These are phyloP conservation scores for Rafetus swinhoei DNA, from an alignment of 2,113 vertebrate genomes.

Conservation along the genomic window DNA sequence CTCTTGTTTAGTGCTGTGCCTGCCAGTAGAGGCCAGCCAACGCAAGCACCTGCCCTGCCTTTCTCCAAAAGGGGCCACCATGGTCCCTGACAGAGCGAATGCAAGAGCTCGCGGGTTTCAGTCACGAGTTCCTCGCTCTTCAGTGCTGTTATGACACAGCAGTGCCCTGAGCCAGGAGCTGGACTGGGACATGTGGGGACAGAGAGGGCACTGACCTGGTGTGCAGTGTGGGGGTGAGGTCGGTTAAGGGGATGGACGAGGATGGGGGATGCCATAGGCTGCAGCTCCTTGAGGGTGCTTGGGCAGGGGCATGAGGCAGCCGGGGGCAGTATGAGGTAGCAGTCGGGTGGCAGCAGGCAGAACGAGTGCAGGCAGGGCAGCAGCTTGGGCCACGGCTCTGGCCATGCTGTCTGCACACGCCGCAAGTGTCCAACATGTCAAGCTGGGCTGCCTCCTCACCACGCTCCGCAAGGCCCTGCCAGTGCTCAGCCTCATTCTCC, in stretches of 20 bases:
- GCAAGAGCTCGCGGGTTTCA: not conserved
- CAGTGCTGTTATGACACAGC: not conserved
- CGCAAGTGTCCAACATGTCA: slow-evolving; percentile 96
- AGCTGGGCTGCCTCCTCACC: slow-evolving; percentile 80
- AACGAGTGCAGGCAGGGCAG: slow-evolving; percentile 95
- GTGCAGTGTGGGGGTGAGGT: slow-evolving; percentile 73
- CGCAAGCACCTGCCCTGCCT: not conserved
- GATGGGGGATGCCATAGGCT: not conserved
- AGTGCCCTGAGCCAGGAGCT: not conserved
- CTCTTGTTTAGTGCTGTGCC: too few relatives aligned
- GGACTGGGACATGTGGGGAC: accelerated
- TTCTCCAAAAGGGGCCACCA: not conserved
- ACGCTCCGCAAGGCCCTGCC: slow-evolving; percentile 85
- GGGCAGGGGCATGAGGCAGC: slow-evolving; percentile 50
- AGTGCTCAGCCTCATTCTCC: slow-evolving; percentile 95
- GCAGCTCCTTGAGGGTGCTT: slow-evolving; percentile 35
- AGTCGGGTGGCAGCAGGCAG: slow-evolving; percentile 89
- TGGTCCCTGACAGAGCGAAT: not conserved
- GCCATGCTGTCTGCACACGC: slow-evolving; percentile 91
- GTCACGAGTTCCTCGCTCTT: not conserved
- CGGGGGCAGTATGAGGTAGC: slow-evolving; percentile 83
- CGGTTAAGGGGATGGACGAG: slow-evolving; percentile 59
- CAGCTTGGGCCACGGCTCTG: slow-evolving; percentile 95
- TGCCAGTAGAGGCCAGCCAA: not conserved
- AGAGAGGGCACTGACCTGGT: slow-evolving; percentile 68